Base-by-base conservation (phyloP, 1,140 invertebrate species). In the Phocides pigmalion region DNA sequence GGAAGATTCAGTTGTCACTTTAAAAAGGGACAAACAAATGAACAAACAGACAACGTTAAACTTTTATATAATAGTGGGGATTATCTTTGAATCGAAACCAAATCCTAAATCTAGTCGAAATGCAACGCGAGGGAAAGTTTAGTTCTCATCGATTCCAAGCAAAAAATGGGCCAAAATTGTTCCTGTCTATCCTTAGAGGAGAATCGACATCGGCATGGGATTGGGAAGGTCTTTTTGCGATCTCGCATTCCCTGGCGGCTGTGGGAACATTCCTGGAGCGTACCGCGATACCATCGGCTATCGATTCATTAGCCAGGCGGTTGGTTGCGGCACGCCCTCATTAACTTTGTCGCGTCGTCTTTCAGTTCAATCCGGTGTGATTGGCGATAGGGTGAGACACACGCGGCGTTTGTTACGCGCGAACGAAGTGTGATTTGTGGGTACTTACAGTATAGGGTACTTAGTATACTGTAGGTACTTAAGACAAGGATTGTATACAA, bases 201-300 rank as follows among this genome's bases (percentile, higher is more conserved):
- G 50, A 56, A 49, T 62, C 32, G 58, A 62, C 58, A 62, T 62
- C 46, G 58, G 58, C 44, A 62, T 50, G 42, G 39, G 53, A 11
- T 32, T n/a, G n/a, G n/a, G n/a, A 46, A 46, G 41, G 39, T 44
- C 54, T 59, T 59, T 62, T 62, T 50, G 58, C 25, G 16, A 32
- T 44, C 22, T 25, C n/a, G 44, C 56, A 61, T 61, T 61, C 44
- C 44, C 28, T 39, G 44, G 28, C 28, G n/a, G 28, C 44, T 47
- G 58, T 61, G 58, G 58, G 58, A 61, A 61, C 44, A 61, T 61
- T 61, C 58, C 32, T 32, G 41, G 9, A 14, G 25, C 39, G 35
- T 39, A 46, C 42, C 0, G 22, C 41, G 56, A 59, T 59, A 59
- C 42, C 56, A 59, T 59, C 56, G 56, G 42, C 25, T 59, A 59